A percentile compares a stretch with the other conserved stretches of the same genome.
phyloP scores from a whole-genome alignment of 2,888 invertebrate species.

The Drosophila histrio region DNA sequence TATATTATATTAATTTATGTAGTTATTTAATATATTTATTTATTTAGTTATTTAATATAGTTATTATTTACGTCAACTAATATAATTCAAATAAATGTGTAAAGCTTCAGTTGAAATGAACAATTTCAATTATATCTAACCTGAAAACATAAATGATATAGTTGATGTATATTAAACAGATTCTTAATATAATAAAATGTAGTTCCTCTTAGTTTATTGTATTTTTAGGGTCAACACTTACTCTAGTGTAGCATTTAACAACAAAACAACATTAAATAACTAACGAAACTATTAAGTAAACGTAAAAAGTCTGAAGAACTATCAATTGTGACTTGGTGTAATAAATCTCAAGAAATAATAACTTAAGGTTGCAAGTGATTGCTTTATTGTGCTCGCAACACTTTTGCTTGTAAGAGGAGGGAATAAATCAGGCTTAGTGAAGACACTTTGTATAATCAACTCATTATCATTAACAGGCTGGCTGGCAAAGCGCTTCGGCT shows the following conservation, averaged over 20 bases:
- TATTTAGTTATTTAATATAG: no score
- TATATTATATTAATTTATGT: no score
- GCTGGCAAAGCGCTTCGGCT: slow-evolving; percentile 27
- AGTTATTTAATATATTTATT: no score
- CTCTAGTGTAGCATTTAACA: no score
- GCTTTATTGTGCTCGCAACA: slow-evolving; percentile 1
- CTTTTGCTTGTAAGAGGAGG: neutral
- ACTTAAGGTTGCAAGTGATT: neutral
- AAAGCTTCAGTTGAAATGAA: no score
- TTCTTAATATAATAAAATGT: no score
- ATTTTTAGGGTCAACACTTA: no score
- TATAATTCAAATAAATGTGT: neutral
- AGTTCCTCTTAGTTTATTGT: no score
- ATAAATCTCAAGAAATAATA: neutral
- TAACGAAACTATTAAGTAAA: neutral
- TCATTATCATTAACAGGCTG: slow-evolving; percentile 70
- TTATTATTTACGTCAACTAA: no score
- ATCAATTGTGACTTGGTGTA: neutral
- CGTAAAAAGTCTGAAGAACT: neutral
- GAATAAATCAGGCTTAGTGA: slow-evolving; percentile 9
- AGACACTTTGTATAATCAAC: slow-evolving; percentile 57
- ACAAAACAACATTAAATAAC: neutral
- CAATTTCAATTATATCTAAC: no score
- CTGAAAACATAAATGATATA: no score
- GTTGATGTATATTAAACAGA: no score